These are phyloP conservation scores for Nerophis lumbriciformis DNA, from an alignment of 2,113 vertebrate genomes.

Conservation along the genomic window DNA sequence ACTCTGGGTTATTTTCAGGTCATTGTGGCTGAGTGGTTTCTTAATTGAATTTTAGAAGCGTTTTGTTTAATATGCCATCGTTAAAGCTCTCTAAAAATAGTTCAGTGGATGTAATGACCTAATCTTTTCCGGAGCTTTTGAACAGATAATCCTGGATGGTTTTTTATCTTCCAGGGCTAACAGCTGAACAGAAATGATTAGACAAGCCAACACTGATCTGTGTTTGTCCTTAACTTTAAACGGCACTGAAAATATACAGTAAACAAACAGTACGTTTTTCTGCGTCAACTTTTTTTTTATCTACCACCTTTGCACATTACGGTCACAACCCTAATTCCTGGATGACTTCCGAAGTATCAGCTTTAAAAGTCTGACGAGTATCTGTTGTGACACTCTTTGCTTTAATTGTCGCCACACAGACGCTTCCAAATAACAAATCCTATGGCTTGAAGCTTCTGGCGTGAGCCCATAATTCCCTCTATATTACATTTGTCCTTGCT, in stretches of 20 bases:
- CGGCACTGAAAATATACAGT: slow-evolving; percentile 4
- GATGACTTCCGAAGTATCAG: slow-evolving; percentile 18
- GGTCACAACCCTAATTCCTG: slow-evolving; percentile 13
- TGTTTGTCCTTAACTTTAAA: slow-evolving; percentile 36
- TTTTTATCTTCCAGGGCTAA: slow-evolving; percentile 40
- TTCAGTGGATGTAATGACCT: slow-evolving; percentile 62
- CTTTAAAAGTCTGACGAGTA: slow-evolving; percentile 13
- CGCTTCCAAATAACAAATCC: slow-evolving; percentile 44
- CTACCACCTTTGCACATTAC: slow-evolving; percentile 5
- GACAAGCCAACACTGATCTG: slow-evolving; percentile 35
- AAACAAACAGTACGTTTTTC: slow-evolving; percentile 3
- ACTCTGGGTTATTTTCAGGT: slow-evolving; percentile 71
- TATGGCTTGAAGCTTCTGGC: slow-evolving; percentile 28
- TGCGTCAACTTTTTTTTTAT: not conserved
- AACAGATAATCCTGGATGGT: slow-evolving; percentile 44
- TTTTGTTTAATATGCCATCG: slow-evolving; percentile 72
- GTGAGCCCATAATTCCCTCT: slow-evolving; percentile 49
- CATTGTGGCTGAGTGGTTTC: slow-evolving; percentile 65
- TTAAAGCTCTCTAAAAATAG: slow-evolving; percentile 70
- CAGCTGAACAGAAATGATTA: slow-evolving; percentile 56
- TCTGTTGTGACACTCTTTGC: slow-evolving; percentile 24
- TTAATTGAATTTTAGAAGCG: slow-evolving; percentile 71
- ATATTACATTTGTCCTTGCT: slow-evolving; percentile 50
- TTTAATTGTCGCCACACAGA: slow-evolving; percentile 39
- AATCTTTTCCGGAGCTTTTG: slow-evolving; percentile 64